Evolutionary conservation across 2,113 vertebrate genomes (phyloP).

Genomic region (Tetrax tetrax): DNA sequence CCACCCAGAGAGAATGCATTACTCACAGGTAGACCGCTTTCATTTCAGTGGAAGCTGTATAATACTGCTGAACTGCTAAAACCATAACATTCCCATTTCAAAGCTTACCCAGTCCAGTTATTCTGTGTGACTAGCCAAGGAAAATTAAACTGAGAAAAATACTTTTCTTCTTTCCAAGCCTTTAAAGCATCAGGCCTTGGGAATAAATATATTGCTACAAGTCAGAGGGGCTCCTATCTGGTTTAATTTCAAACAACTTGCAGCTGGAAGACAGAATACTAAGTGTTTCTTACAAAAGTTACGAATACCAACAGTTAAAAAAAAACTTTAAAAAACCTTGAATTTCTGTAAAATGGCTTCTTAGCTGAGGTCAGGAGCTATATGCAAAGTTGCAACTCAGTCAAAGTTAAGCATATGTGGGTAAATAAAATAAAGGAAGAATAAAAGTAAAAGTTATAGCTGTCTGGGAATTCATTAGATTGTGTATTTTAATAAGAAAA

Average conservation of each 20-base stretch:
- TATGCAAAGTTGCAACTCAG: not conserved
- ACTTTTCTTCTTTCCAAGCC: not conserved
- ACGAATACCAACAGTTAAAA: not conserved
- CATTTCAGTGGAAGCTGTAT: not conserved
- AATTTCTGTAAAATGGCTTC: not conserved
- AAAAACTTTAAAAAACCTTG: not conserved
- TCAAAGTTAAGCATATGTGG: not conserved
- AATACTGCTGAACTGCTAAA: not conserved
- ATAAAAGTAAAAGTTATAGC: not conserved
- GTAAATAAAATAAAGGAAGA: not conserved
- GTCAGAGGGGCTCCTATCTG: not conserved
- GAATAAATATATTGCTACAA: not conserved
- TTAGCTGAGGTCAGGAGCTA: not conserved
- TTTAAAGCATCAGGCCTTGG: not conserved
- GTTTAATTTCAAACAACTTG: conserved; percentile 8
- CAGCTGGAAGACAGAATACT: not conserved
- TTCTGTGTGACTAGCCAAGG: not conserved
- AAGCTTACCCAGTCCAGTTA: not conserved
- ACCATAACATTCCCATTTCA: not conserved
- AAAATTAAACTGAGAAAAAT: not conserved
- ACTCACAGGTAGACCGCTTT: not conserved
- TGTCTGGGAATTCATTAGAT: not conserved
- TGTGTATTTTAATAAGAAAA: not conserved
- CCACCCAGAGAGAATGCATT: not conserved
- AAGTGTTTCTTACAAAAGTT: not conserved